Evolutionary conservation across 30 jellyfish, hydroid and myxozoan species (phyloP), one percentile per base, ranked within the genome.

Genomic region (Turritopsis rubra): DNA sequence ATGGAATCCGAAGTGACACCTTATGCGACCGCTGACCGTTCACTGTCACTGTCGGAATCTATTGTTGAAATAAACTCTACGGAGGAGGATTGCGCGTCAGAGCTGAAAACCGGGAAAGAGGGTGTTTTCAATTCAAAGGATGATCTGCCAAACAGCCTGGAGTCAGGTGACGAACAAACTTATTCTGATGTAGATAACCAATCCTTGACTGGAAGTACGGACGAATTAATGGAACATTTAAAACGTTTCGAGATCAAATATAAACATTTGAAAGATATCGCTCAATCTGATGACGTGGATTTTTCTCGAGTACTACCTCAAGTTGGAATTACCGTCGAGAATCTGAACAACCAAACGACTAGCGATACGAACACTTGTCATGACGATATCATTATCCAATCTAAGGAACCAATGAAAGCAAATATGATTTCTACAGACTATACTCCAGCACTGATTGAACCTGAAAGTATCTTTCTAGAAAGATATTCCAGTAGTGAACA

Each of bases 221-320:
- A 82, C 66, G 88, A 82, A 26, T 71, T 82, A 8, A 24, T 82
- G 73, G 75, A 82, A 41, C 88, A 82, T 72, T 31, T 82, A 18
- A 52, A 71, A 41, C 86, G 27, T 28, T 82, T 82, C 70, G 75
- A 82, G 53, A 29, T 21, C 16, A 82, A 82, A 82, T 82, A 82
- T 29, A 71, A 65, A 18, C 75, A 66, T 19, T 71, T 82, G 29
- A 82, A 82, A 82, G 73, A 66, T 26, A 28, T 80, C 19, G 77
- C 30, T 27, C 8, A n/a, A 1, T 68, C 77, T 68, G 77, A 68
- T 19, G 77, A 68, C 19, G 77, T n/a, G 60, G 60, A 41, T 41
- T 41, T 41, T 41, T 41, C 60, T 41, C 60, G 60, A 41, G 60
- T 41, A 41, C 60, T 41, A 41, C 60, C 60, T 41, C 9, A 41